Evolutionary conservation across 2,113 vertebrate genomes (phyloP), one percentile per base, ranked within the genome.

Genomic region (Passer domesticus): DNA sequence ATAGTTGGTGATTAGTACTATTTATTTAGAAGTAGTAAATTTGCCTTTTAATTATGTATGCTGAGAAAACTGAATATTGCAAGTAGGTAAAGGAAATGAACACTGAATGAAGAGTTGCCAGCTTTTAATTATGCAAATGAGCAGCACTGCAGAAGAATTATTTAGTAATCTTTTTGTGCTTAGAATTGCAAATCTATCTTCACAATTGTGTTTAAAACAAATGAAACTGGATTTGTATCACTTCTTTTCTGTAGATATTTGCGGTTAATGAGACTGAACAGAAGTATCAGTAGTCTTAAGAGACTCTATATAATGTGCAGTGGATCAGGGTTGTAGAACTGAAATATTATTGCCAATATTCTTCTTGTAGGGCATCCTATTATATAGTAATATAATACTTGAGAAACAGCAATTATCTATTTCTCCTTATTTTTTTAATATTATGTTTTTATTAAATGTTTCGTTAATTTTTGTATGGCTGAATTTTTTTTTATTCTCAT

Each of bases 61-160:
- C 56, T 56, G 39, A 78, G 66, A 95, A 95, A 95, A 73, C 46
- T n/a, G 49, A 76, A 87, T 89, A 73, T 79, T 94, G 53, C 43
- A 82, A 93, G 86, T 72, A 96, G 79, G 92, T 95, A 86, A 94
- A 96, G 95, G 96, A 96, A 97, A 94, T 91, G 78, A 95, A 52
- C 79, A 67, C 43, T 90, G 78, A 95, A 91, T 88, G 67, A 95
- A 86, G 67, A 91, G 58, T 11, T 94, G 74, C 46, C 87, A 90
- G 62, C 72, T 95, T 92, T 97, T 93, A 96, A 96, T 97, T 95
- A 95, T 94, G 93, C 53, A 97, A 95, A 96, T 95, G 47, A 94
- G 9, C 49, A 73, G 10, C 49, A 67, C 49, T 87, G 66, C 7
- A 0, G 79, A 94, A 94, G 83, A 94, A 94, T 94, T 91, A 94